Percentiles rank a stretch among this genome's conserved stretches.
Evolutionary conservation across 2,888 invertebrate species (phyloP).

Genomic region (Byasa hedistus): DNA sequence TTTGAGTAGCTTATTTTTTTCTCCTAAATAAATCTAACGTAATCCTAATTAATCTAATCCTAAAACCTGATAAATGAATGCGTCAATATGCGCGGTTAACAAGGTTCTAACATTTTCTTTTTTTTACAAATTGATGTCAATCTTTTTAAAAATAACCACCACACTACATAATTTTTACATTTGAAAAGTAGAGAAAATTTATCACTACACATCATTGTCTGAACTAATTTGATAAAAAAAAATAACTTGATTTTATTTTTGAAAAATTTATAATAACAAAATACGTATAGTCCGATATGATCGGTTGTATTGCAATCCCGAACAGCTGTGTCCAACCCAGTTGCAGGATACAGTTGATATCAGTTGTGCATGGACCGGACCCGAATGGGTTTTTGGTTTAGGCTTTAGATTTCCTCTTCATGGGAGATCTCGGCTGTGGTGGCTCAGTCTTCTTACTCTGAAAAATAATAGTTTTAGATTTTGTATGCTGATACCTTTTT

Average conservation of each 20-base stretch:
- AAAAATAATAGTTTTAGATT: slow-evolving; percentile 43
- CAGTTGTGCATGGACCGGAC: slow-evolving; percentile 15
- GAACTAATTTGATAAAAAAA: no score
- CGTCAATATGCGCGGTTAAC: not conserved
- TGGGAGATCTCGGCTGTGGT: slow-evolving; percentile 61
- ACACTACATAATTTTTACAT: no score
- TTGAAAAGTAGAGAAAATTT: no score
- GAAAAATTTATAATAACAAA: not conserved
- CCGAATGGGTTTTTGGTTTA: slow-evolving; percentile 38
- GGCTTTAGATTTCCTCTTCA: slow-evolving; percentile 67
- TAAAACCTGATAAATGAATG: not conserved
- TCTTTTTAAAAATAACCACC: not conserved
- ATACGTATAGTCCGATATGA: not conserved
- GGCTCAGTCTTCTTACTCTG: slow-evolving; percentile 75
- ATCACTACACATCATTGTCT: no score
- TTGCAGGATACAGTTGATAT: slow-evolving; percentile 11
- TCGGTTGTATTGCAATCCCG: not conserved
- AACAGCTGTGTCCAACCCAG: slow-evolving; percentile 13
- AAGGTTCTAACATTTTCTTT: not conserved
- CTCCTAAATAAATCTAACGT: slow-evolving; percentile 3
- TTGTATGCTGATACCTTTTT: no score
- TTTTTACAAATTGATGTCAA: not conserved
- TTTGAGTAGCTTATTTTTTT: slow-evolving; percentile 41
- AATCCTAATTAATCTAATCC: slow-evolving; percentile 10
- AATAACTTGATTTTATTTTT: no score